These are phyloP conservation scores for Rhagophthalmus giganteus DNA, from an alignment of 2,888 invertebrate species.

Conservation along the genomic window DNA sequence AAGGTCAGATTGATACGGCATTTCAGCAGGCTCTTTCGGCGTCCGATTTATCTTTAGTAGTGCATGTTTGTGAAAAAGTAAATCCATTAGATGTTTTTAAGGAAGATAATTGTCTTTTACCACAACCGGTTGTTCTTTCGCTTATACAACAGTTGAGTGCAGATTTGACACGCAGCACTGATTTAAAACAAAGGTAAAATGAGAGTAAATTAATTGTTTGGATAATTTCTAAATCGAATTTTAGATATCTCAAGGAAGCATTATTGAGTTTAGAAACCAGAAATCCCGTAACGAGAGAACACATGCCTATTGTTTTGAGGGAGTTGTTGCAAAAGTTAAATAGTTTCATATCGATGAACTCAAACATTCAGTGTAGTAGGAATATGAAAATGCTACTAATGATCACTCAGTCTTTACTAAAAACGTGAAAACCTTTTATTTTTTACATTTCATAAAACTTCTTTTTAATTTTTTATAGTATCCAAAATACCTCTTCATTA, in stretches of 20 bases:
- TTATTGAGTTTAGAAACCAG: slow-evolving; percentile 77
- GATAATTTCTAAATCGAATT: too few relatives aligned
- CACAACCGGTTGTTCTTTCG: slow-evolving; percentile 88
- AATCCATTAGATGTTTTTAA: slow-evolving; percentile 79
- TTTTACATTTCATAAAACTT: slow-evolving; percentile 2
- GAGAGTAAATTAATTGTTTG: too few relatives aligned
- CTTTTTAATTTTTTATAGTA: slow-evolving; percentile 2
- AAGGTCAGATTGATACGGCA: slow-evolving; percentile 82
- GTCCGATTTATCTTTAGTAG: slow-evolving; percentile 83
- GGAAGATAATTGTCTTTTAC: slow-evolving; percentile 69
- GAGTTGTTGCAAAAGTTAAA: slow-evolving; percentile 76
- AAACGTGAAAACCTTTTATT: slow-evolving; percentile 12
- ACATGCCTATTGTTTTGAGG: slow-evolving; percentile 76
- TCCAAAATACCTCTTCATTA: not conserved
- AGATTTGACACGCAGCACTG: slow-evolving; percentile 82
- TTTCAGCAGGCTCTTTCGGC: slow-evolving; percentile 90
- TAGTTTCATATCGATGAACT: slow-evolving; percentile 67
- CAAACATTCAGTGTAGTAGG: slow-evolving; percentile 66
- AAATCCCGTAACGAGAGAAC: slow-evolving; percentile 79
- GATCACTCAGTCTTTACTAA: slow-evolving; percentile 60
- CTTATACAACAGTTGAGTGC: slow-evolving; percentile 93
- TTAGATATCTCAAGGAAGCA: slow-evolving; percentile 85
- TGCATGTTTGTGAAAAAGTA: slow-evolving; percentile 83
- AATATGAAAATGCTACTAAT: slow-evolving; percentile 73
- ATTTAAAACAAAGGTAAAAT: slow-evolving; percentile 78